Evolutionary conservation across 2,888 invertebrate genomes (phyloP).

Genomic region (Euclidia mi): DNA sequence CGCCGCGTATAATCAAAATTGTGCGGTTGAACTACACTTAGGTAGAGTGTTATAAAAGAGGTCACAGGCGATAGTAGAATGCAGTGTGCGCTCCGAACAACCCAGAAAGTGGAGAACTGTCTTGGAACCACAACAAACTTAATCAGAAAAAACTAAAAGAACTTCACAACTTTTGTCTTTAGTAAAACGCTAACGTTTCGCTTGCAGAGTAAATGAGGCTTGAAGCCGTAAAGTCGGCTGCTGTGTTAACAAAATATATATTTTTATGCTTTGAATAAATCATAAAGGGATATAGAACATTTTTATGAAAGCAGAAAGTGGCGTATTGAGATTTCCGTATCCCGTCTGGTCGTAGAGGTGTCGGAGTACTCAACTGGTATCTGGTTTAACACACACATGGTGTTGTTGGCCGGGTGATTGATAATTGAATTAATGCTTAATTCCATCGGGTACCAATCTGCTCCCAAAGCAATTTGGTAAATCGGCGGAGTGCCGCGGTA

Average conservation of each 20-base stretch:
- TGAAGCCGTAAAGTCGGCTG: slow-evolving; percentile 18
- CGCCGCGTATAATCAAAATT: too few species aligned
- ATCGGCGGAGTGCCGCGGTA: slow-evolving; percentile 53
- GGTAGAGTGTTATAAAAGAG: slow-evolving; percentile 13
- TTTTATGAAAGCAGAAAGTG: neutral
- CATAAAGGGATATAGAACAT: slow-evolving; percentile 1
- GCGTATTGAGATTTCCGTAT: too few species aligned
- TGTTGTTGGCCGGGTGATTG: slow-evolving; percentile 58
- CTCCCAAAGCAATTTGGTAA: slow-evolving; percentile 65
- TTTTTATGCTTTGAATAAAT: slow-evolving; percentile 14
- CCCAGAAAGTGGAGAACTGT: slow-evolving; percentile 16
- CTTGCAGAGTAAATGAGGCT: slow-evolving; percentile 23
- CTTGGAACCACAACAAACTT: slow-evolving; percentile 20
- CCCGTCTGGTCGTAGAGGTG: too few species aligned
- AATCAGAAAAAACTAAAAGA: slow-evolving; percentile 31
- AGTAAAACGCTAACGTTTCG: slow-evolving; percentile 16
- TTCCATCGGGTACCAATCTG: slow-evolving; percentile 59
- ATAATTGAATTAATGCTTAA: slow-evolving; percentile 70
- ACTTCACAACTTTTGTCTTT: slow-evolving; percentile 26
- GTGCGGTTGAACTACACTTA: too few species aligned
- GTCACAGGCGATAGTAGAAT: slow-evolving; percentile 12
- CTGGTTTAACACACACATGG: slow-evolving; percentile 51
- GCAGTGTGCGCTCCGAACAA: slow-evolving; percentile 4
- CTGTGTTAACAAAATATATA: slow-evolving; percentile 8
- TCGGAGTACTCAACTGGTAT: neutral